phyloP scores from a whole-genome alignment of 2,888 invertebrate species.

The Luperina nickerlii region DNA sequence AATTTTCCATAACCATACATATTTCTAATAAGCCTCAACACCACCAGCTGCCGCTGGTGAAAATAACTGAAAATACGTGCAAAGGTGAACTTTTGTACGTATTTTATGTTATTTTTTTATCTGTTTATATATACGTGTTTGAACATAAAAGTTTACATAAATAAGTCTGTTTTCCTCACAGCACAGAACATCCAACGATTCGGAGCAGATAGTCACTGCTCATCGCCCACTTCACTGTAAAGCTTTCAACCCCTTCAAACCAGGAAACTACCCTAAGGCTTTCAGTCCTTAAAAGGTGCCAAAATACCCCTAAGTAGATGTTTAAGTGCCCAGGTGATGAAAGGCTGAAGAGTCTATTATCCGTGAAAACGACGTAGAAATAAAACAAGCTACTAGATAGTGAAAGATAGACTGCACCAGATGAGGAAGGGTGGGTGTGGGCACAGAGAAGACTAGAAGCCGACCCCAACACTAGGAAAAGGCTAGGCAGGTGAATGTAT shows the following conservation, averaged over 20 bases:
- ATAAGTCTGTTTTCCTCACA: not conserved
- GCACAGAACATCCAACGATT: conserved; percentile 13
- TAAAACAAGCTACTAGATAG: conserved; percentile 16
- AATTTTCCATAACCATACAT: not conserved
- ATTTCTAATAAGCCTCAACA: not conserved
- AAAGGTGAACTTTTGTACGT: no score
- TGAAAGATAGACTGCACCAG: not conserved
- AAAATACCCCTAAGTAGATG: conserved; percentile 59
- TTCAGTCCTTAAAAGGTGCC: conserved; percentile 67
- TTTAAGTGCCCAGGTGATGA: conserved; percentile 44
- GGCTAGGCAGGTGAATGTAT: no score
- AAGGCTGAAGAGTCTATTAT: conserved; percentile 37
- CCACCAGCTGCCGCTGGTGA: no score
- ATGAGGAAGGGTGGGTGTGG: not conserved
- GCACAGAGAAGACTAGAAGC: no score
- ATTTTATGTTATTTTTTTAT: not conserved
- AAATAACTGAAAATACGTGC: no score
- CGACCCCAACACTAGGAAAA: no score
- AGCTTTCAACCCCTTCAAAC: conserved; percentile 72
- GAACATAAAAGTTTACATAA: not conserved
- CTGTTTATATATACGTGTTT: not conserved
- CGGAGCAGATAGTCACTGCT: conserved; percentile 46
- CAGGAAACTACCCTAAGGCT: conserved; percentile 62
- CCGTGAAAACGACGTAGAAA: not conserved
- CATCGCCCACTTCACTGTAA: conserved; percentile 58